Evolutionary conservation across 64 coral and sea anemone genomes (phyloP), one percentile per base, ranked within the genome.

Genomic region (Dendrophyllia cribrosa): DNA sequence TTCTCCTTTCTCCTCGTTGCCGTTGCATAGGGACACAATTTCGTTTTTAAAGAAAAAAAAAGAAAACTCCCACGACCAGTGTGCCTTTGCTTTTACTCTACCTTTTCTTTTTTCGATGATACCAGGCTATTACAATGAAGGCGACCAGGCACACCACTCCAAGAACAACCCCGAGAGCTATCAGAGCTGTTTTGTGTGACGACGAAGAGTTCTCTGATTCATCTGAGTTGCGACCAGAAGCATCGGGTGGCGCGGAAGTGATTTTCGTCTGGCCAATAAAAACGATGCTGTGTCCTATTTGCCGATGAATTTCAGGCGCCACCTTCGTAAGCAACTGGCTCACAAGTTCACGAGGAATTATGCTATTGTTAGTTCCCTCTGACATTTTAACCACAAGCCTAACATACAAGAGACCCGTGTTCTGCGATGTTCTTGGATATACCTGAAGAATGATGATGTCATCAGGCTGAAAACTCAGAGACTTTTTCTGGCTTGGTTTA

Each of bases 371-470:
- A 67, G 20, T 20, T 45, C 67, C 80, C 9, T 49, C 15, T 23
- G 80, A 61, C 8, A 9, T 68, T 47, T 84, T 84, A 6, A 84
- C 80, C 43, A 47, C 80, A 7, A 84, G 62, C 8, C 19, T 48
- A 3, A 84, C 80, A 68, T 68, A 68, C 13, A 84, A 67, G 43
- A 84, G 80, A 22, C 12, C 17, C 19, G 45, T 84, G 44, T 9
- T 43, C 43, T 84, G 60, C 62, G 16, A 48, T 20, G 11, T 19
- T 68, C 50, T 68, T 8, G 80, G 80, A 16, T 84, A 84, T 12
- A 62, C 80, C 19, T 67, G 80, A 44, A 84, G 80, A 67, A 84
- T 84, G 60, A 84, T 23, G 45, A 84, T 19, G 45, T 84, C 61
- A 84, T 84, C 80, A 4, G 62, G 19, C 64, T 66, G 44, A 49